These are phyloP conservation scores for Albula goreensis DNA, from an alignment of 2,113 vertebrate genomes.

Conservation along the genomic window DNA sequence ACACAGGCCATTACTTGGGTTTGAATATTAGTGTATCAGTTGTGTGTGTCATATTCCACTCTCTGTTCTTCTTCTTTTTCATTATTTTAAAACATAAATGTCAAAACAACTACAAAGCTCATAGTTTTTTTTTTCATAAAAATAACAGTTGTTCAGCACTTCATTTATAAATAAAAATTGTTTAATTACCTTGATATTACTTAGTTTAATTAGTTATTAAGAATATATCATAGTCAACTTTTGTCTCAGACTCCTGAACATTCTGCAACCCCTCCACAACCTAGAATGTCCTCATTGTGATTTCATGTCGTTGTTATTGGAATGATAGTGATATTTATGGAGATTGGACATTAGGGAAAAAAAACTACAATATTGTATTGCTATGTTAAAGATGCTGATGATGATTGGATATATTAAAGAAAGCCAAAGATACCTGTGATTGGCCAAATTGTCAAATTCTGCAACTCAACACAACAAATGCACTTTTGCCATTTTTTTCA, in stretches of 20 bases:
- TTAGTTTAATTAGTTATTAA: neutral
- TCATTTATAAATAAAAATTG: neutral
- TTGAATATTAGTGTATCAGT: neutral
- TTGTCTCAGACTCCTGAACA: too few relatives aligned
- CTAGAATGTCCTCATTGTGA: too few relatives aligned
- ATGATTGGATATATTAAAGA: neutral
- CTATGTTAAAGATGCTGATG: neutral
- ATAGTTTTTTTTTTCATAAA: neutral
- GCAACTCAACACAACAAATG: too few relatives aligned
- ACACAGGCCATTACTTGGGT: too few relatives aligned
- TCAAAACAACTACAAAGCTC: neutral
- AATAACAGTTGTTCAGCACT: neutral
- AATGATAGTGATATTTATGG: neutral
- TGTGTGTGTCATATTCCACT: neutral
- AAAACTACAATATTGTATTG: too few relatives aligned
- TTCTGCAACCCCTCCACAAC: too few relatives aligned
- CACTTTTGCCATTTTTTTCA: too few relatives aligned
- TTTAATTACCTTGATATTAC: neutral
- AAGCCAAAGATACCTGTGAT: too few relatives aligned
- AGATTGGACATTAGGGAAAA: neutral
- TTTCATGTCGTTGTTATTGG: neutral
- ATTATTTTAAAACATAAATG: neutral
- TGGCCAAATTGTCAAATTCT: too few relatives aligned
- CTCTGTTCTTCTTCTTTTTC: neutral
- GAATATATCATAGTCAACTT: neutral